Evolutionary conservation across 2,797 vertebrate species (phyloP).

Genomic region (Lophotriccus pileatus): DNA sequence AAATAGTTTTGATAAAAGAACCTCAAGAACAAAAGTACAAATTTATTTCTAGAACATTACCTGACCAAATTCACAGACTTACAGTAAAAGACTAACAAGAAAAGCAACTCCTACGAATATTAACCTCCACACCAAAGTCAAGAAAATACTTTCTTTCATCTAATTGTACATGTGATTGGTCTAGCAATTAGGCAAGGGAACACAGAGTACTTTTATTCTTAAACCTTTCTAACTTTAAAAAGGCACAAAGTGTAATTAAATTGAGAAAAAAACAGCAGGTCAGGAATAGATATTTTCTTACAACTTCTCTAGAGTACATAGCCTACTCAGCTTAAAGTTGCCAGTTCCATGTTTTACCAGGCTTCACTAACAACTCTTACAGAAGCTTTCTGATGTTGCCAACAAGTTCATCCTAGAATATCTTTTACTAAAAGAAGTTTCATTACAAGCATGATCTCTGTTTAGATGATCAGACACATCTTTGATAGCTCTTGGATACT

Average conservation of each 20-base stretch:
- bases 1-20: background rate
- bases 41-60: background rate
- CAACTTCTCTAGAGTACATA: background rate
- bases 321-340: background rate
- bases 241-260: background rate
- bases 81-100: background rate
- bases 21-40: background rate
- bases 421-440: background rate
- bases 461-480: background rate
- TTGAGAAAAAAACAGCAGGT: background rate
- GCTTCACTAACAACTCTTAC: background rate
- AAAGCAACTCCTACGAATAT: background rate
- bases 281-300: background rate
- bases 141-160: background rate
- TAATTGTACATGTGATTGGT: background rate
- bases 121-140: background rate
- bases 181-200: background rate
- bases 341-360: background rate
- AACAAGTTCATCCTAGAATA: background rate
- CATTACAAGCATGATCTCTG: background rate
- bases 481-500: background rate
- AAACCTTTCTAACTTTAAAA: background rate
- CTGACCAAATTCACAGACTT: background rate
- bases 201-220: background rate
- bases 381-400: background rate